Conservation (phyloP, 2,113 vertebrate species). For the Callionymus lyra region DNA sequence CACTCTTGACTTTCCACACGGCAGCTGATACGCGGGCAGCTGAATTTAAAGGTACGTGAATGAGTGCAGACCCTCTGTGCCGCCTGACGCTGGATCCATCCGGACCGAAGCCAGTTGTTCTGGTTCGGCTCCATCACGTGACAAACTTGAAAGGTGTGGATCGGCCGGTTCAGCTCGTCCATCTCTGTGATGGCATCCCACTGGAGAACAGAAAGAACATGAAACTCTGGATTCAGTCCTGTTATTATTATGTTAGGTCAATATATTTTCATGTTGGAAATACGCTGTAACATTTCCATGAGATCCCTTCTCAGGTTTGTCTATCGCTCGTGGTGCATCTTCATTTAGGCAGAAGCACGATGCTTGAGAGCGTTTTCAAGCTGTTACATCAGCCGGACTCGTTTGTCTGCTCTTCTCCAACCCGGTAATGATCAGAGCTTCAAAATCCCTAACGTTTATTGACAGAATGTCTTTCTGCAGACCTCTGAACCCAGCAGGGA, state of each 20-base stretch:
- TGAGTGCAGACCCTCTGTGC: conserved; percentile 77
- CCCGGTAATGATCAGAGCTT: conserved; percentile 39
- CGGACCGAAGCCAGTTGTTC: conserved; percentile 96
- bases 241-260: no score
- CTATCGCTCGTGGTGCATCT: conserved; percentile 11
- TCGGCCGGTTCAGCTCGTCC: conserved; percentile 93
- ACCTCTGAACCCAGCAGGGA: conserved; percentile 19
- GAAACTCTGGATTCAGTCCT: not conserved
- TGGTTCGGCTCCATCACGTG: conserved; percentile 97
- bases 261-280: no score
- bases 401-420: conserved; percentile 41
- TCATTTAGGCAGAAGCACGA: conserved; percentile 28
- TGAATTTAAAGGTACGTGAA: not conserved
- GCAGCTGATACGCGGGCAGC: no score
- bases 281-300: no score
- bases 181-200: conserved; percentile 99
- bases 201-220: conserved; percentile 57
- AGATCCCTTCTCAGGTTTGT: no score
- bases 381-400: conserved; percentile 52
- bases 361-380: conserved; percentile 47
- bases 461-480: conserved; percentile 28
- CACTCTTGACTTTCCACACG: no score
- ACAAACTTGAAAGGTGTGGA: conserved; percentile 97
- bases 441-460: conserved; percentile 40
- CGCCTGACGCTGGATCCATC: conserved; percentile 89